Conservation (phyloP, 2,797 vertebrate species). For the Coluber constrictor region DNA sequence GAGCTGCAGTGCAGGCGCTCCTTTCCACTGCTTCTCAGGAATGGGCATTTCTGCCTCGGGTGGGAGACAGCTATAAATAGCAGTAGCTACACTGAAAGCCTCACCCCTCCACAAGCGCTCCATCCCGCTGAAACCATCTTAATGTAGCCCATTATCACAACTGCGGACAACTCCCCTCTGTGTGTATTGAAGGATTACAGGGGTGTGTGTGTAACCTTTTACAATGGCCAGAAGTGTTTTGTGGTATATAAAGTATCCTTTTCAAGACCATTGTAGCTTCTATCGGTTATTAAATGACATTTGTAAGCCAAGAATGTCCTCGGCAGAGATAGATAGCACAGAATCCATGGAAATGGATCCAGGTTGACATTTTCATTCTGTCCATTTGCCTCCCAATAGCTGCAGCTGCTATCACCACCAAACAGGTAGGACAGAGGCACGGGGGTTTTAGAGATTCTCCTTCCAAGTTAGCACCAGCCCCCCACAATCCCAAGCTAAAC, state of each 20-base stretch:
- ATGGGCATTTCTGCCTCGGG: not conserved
- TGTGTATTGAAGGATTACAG: not conserved
- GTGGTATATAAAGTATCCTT: not conserved
- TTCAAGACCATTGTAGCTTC: not conserved
- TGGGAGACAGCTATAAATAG: not conserved
- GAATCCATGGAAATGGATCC: not conserved
- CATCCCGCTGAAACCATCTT: not conserved
- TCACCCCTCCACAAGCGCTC: not conserved
- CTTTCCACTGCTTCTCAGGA: not conserved
- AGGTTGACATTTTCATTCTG: not conserved
- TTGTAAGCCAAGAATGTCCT: not conserved
- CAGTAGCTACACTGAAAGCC: not conserved
- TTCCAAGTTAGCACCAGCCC: not conserved
- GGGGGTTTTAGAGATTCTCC: not conserved
- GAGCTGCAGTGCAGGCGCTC: not conserved
- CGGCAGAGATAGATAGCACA: not conserved
- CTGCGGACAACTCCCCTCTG: not conserved
- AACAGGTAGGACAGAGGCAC: not conserved
- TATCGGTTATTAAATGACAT: not conserved
- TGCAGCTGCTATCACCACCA: not conserved
- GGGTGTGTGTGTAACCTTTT: not conserved
- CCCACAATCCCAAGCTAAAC: not conserved
- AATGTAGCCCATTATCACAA: not conserved
- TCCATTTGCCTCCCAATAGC: not conserved
- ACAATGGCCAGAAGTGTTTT: not conserved